Evolutionary conservation across 2,113 vertebrate species (phyloP), one percentile per base, ranked within the genome.

Genomic region (Phalacrocorax brasilianus): DNA sequence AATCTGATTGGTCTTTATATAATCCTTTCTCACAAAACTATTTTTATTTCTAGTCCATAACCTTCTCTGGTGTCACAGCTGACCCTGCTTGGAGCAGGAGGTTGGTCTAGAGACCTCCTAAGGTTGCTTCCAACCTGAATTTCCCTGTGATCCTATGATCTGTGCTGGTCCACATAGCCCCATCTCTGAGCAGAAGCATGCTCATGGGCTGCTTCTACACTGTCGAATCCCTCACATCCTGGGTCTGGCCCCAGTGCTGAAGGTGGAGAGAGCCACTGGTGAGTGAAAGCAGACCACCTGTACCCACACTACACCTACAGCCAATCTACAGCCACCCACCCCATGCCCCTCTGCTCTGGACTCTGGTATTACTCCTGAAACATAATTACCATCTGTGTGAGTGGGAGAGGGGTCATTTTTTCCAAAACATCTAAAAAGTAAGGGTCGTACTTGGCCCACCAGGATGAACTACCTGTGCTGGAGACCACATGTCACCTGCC

Each of bases 401-500:
- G 17, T 2, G 9, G 28, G 23, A 91, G 40, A 83, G 19, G 22
- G 18, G 13, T 33, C 26, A 68, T 63, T 90, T 67, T 33, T 47
- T 63, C 56, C 44, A 65, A 93, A 96, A 68, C 8, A 33, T 38
- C 44, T 38, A 17, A 47, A 82, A 85, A 76, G 19, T 2, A 2
- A 82, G 20, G 16, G 33, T 8, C 1, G 1, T 44, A 23, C 15
- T 40, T 73, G 42, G 27, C 42, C 6, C 23, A 12, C 21, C 8
- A 30, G 26, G 22, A 28, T 61, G n/a, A 73, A 56, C 21, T 44
- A 21, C 28, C 24, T 1, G 1, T 1, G 1, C 35, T 35, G 52
- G 20, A 21, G 6, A 68, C 3, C 2, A 9, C 8, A 4, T 2
- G 4, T 15, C 4, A 1, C 4, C 4, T 63, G 47, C 11, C 40